Evolutionary conservation across 2,888 invertebrate species (phyloP), one percentile per base, ranked within the genome.

Genomic region (Pammene aurita): DNA sequence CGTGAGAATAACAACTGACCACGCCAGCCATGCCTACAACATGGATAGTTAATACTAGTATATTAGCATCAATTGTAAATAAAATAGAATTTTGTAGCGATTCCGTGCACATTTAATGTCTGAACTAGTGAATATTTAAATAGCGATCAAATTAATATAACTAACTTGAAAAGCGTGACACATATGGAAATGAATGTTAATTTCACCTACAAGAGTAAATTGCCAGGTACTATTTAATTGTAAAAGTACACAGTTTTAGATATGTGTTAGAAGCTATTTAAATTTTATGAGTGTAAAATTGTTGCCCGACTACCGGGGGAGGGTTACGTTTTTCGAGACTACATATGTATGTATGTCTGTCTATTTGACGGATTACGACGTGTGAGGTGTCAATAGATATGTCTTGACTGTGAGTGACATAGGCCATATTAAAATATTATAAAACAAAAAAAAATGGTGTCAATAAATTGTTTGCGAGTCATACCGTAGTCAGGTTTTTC

Each of bases 31-130:
- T 34, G n/a, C 38, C 18, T 34, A 35, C 61, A 18, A 35, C n/a
- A 41, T 57, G 61, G 56, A 67, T 67, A 67, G 41, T 62, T 62
- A 56, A 67, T 38, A 56, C 34, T 41, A 38, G 38, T 16, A 10
- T 18, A 61, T 56, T 56, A 56, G 34, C 48, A 34, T 61, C 38
- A 38, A 61, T 62, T 56, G 48, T 67, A 41, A 62, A 48, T 42
- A 62, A 48, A 67, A 56, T 56, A 41, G 41, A 26, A 55, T 50
- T 42, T 34, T 67, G 34, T 41, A 55, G 46, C 41, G 5, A 60
- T 61, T 54, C 35, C 26, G 46, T 66, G 38, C 14, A 26, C 26
- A 1, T 4, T 26, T 16, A 55, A 26, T 42, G 67, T 56, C 4
- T 41, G 16, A 48, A 50, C 34, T 48, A 14, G 18, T 65, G 56